phyloP scores from a whole-genome alignment of 2,113 vertebrate species.

The Prunella fulvescens region DNA sequence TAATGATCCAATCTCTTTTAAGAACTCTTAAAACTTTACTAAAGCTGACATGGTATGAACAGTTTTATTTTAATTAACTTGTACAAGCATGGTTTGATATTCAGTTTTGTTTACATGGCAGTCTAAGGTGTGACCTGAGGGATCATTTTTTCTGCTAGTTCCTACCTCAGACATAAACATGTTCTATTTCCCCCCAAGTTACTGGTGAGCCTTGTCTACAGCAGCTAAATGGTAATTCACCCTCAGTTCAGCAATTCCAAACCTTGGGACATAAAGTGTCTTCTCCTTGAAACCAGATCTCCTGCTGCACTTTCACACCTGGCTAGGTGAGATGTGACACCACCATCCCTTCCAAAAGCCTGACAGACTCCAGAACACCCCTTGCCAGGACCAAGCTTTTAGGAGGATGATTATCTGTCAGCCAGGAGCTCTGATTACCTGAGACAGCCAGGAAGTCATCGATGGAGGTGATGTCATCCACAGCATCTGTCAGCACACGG shows the following conservation, averaged over 20 bases:
- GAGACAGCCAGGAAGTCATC: conserved; percentile 98
- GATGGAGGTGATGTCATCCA: conserved; percentile 98
- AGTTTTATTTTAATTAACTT: conserved; percentile 48
- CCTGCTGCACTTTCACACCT: neutral
- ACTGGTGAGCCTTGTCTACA: neutral
- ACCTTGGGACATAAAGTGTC: neutral
- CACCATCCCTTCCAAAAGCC: neutral
- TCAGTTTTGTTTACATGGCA: conserved; percentile 46
- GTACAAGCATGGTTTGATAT: neutral
- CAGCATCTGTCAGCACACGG: conserved; percentile 93
- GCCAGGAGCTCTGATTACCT: conserved; percentile 71
- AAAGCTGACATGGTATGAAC: neutral
- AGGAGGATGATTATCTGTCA: rapidly evolving
- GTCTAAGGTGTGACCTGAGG: conserved; percentile 32
- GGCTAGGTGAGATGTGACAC: neutral
- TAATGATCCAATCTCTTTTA: neutral
- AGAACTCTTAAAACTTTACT: neutral
- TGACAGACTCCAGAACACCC: neutral
- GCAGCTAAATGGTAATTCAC: neutral
- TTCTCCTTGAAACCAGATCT: neutral
- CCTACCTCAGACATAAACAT: neutral
- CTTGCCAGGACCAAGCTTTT: neutral
- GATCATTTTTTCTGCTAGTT: conserved; percentile 15
- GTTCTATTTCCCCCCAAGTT: neutral
- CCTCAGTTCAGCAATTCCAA: neutral